Percentiles rank a stretch among this genome's conserved stretches.
These are phyloP conservation scores for Agrochola lychnidis DNA, from an alignment of 2,888 invertebrate genomes.

Conservation along the genomic window DNA sequence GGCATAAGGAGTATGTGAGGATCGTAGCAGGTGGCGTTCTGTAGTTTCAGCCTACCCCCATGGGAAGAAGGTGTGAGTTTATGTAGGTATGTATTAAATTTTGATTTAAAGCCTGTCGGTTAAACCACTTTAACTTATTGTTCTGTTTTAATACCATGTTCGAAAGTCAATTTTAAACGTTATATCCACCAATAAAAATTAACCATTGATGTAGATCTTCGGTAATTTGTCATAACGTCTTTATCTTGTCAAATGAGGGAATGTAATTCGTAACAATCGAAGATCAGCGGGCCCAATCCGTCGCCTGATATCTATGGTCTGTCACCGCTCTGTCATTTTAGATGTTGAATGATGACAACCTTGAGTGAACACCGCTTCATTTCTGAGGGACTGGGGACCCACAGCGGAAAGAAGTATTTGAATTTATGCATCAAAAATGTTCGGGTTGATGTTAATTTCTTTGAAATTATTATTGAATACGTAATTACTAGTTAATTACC, in stretches of 20 bases:
- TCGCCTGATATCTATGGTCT: conserved; percentile 80
- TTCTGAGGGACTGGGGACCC: conserved; percentile 27
- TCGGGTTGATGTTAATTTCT: not conserved
- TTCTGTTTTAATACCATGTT: too few species aligned
- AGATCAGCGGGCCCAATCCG: conserved; percentile 77
- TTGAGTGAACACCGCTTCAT: conserved; percentile 69
- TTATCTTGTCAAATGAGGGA: conserved; percentile 78
- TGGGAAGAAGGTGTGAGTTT: too few species aligned
- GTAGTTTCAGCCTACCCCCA: too few species aligned
- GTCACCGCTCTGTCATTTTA: conserved; percentile 83
- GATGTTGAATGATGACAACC: conserved; percentile 79
- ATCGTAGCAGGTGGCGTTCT: too few species aligned
- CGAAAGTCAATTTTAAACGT: conserved; percentile 25
- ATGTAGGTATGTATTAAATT: not conserved
- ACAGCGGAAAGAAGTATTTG: conserved; percentile 29
- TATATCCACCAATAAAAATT: conserved; percentile 42
- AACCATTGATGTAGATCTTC: conserved; percentile 64
- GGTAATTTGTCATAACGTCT: conserved; percentile 77
- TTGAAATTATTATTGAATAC: conserved; percentile 19
- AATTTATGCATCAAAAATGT: conserved; percentile 4
- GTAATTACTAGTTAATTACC: conserved; percentile 20
- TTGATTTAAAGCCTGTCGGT: not conserved
- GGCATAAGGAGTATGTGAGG: too few species aligned
- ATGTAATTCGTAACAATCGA: conserved; percentile 77
- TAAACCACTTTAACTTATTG: not conserved